Conservation (phyloP, 2,113 vertebrate genomes). For the Dromaius novaehollandiae region DNA sequence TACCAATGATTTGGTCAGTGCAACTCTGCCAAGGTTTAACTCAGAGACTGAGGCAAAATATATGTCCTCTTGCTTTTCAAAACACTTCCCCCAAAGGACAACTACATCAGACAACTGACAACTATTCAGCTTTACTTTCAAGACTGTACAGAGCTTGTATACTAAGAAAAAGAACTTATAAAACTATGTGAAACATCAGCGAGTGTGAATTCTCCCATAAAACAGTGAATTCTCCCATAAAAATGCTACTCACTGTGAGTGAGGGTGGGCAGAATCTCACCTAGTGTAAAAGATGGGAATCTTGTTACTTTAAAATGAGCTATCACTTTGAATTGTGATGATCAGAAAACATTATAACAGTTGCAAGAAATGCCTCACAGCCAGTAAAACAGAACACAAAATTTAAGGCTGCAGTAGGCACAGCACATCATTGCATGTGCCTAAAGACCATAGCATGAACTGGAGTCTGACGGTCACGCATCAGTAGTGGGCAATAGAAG, state of each 20-base stretch:
- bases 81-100: not conserved
- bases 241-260: not conserved
- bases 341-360: not conserved
- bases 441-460: not conserved
- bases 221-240: not conserved
- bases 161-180: not conserved
- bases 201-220: not conserved
- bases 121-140: not conserved
- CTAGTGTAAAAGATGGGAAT: not conserved
- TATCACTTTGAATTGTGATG: not conserved
- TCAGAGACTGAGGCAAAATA: not conserved
- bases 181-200: not conserved
- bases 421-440: not conserved
- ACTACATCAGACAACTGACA: not conserved
- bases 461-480: not conserved
- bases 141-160: not conserved
- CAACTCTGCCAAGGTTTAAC: rapidly evolving
- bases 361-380: not conserved
- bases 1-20: not conserved
- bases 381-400: not conserved
- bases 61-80: not conserved
- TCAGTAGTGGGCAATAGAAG: not conserved
- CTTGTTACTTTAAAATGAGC: not conserved
- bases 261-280: not conserved
- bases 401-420: not conserved